Conservation (phyloP, 2,113 vertebrate species). For the Antigone vipio region DNA sequence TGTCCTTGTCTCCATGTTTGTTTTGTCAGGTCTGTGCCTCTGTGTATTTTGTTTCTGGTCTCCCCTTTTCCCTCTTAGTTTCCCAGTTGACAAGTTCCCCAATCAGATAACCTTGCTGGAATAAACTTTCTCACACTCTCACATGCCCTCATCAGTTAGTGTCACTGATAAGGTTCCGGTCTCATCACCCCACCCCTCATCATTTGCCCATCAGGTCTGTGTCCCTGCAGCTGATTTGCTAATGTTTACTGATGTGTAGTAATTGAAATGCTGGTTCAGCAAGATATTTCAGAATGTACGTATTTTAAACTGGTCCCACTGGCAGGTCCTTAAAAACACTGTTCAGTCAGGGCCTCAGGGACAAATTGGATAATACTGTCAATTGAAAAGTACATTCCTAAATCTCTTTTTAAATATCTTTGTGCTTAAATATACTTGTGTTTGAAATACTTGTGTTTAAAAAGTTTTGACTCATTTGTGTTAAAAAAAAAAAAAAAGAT, state of each 20-base stretch:
- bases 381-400: background rate
- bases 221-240: background rate
- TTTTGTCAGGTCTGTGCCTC: background rate
- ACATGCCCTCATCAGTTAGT: background rate
- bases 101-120: background rate
- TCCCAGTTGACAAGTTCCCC: rapidly evolving
- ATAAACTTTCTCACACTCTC: background rate
- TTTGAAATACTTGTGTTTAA: background rate
- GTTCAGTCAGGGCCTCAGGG: background rate
- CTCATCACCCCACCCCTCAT: background rate
- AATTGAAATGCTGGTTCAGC: background rate
- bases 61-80: background rate
- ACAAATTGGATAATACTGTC: background rate
- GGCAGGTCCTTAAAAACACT: background rate
- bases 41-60: background rate
- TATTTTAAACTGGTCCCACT: background rate
- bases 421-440: background rate
- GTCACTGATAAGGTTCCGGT: background rate
- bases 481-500: background rate
- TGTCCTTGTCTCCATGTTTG: rapidly evolving
- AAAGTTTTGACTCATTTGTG: background rate
- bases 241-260: background rate
- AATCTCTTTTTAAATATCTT: background rate
- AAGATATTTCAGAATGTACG: background rate
- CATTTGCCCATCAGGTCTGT: background rate